Evolutionary conservation across 2,113 vertebrate species (phyloP).

Genomic region (Elachura formosa): DNA sequence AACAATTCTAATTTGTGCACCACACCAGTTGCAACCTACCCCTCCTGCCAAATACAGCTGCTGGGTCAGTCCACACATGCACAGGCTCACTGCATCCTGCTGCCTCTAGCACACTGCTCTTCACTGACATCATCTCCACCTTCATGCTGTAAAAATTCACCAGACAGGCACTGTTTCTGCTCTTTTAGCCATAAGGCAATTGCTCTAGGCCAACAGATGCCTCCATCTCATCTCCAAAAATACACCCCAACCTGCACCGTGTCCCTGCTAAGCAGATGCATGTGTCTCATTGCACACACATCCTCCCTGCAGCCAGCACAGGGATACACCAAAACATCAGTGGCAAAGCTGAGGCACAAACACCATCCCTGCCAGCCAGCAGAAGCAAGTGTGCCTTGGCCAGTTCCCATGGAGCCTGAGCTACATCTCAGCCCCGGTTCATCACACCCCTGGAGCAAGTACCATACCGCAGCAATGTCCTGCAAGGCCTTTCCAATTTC

Average conservation of each 20-base stretch:
- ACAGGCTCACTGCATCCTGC: neutral
- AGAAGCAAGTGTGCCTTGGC: neutral
- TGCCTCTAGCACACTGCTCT: neutral
- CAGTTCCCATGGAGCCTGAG: neutral
- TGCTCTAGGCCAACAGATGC: neutral
- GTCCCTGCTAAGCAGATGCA: neutral
- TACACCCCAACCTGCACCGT: neutral
- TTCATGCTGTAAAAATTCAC: neutral
- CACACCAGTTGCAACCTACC: neutral
- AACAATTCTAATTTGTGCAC: neutral
- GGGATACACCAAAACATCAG: neutral
- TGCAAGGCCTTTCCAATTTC: neutral
- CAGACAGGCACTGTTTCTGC: neutral
- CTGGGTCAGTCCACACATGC: neutral
- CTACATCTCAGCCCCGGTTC: neutral
- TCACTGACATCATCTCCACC: constrained; percentile 9
- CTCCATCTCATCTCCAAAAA: neutral
- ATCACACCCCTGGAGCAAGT: neutral
- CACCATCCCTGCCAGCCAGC: neutral
- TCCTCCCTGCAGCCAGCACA: neutral
- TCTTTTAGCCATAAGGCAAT: neutral
- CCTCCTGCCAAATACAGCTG: neutral
- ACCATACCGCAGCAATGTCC: neutral
- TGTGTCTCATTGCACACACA: neutral
- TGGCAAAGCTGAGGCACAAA: neutral